These are phyloP conservation scores for Panagrolaimus sp. DNA, from an alignment of 1,140 invertebrate species.

Conservation along the genomic window DNA sequence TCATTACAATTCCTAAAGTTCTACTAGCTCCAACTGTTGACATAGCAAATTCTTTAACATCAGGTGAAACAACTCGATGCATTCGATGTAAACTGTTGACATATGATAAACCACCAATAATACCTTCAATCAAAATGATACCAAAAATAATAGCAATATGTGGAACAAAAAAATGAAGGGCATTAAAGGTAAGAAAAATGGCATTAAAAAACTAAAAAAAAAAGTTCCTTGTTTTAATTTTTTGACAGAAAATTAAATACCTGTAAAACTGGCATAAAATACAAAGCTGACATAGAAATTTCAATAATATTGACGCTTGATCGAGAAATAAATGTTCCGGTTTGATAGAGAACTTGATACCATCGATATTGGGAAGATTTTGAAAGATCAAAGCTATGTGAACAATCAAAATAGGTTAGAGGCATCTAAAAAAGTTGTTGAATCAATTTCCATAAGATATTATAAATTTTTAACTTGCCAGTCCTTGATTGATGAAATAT, in stretches of 20 bases:
- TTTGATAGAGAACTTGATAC: conserved; percentile 76
- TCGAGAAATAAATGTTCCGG: conserved; percentile 79
- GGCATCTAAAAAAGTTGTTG: conserved; percentile 73
- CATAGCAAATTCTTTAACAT: conserved; percentile 22
- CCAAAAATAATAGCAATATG: conserved; percentile 25
- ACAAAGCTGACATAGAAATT: conserved; percentile 67
- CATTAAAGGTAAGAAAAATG: background rate
- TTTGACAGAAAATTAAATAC: conserved; percentile 56
- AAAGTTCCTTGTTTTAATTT: too few species aligned
- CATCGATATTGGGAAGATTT: conserved; percentile 71
- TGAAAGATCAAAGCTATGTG: conserved; percentile 65
- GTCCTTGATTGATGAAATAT: conserved; percentile 83
- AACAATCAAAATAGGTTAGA: conserved; percentile 65
- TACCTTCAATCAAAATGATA: conserved; percentile 49
- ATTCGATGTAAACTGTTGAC: conserved; percentile 78
- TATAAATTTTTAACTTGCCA: conserved; percentile 59
- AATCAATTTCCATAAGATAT: too few species aligned
- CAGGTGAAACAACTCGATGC: conserved; percentile 66
- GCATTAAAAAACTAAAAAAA: background rate
- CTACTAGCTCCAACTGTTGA: conserved; percentile 22
- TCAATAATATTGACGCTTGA: conserved; percentile 77
- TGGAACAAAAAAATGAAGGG: conserved; percentile 20
- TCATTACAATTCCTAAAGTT: conserved; percentile 28
- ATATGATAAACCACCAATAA: conserved; percentile 71
- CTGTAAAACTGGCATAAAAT: conserved; percentile 73